Conservation (phyloP, 2,797 vertebrate genomes). For the Scolopax rusticola region DNA sequence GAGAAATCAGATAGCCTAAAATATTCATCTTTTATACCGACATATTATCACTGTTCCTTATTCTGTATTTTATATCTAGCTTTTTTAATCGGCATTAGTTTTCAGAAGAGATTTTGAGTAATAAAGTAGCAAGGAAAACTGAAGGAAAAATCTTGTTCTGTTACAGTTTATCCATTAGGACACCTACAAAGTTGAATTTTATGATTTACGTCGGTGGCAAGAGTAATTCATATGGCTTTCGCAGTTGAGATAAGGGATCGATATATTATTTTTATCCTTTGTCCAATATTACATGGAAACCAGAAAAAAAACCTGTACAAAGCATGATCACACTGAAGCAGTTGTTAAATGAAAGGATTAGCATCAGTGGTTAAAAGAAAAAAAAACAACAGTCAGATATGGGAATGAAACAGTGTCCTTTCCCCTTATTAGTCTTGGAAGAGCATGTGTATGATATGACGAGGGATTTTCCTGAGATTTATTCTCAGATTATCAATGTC, state of each 20-base stretch:
- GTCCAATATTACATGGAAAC: background rate
- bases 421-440: constrained; percentile 54
- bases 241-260: background rate
- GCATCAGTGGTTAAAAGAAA: background rate
- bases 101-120: background rate
- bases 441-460: constrained; percentile 49
- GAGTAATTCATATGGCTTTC: background rate
- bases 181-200: background rate
- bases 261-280: background rate
- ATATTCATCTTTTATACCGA: background rate
- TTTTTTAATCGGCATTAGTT: background rate
- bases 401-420: constrained; percentile 20
- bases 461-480: constrained; percentile 72
- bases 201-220: background rate
- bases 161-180: background rate
- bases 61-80: background rate
- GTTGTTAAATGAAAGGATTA: constrained; percentile 47
- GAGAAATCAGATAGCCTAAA: background rate
- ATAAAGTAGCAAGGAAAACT: background rate
- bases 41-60: fast-evolving
- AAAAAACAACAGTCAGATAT: background rate
- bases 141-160: background rate
- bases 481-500: constrained; percentile 66
- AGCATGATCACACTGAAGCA: background rate
- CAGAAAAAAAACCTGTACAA: background rate